Evolutionary conservation across 1,140 invertebrate genomes (phyloP).

Genomic region (Scaptomyza hsui): DNA sequence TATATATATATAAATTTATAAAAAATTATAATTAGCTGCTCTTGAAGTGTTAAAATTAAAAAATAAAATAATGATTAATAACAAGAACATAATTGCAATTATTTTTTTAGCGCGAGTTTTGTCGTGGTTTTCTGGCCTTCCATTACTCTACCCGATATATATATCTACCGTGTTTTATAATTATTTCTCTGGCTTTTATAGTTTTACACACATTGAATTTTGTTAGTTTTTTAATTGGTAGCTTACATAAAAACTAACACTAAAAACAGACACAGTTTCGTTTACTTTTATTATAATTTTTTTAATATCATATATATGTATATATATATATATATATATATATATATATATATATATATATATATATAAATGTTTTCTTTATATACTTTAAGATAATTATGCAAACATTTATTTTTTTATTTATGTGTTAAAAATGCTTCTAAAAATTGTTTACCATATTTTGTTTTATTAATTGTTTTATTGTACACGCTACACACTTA

Average conservation of each 20-base stretch:
- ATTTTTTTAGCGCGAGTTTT: conserved; percentile 40
- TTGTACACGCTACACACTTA: conserved; percentile 73
- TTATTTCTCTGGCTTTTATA: conserved; percentile 19
- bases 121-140: conserved; percentile 42
- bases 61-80: not conserved
- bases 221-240: conserved; percentile 48
- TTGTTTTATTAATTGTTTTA: conserved; percentile 54
- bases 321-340: conserved; percentile 40
- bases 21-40: conserved; percentile 1
- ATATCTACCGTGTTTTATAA: conserved; percentile 6
- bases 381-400: conserved; percentile 41
- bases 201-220: conserved; percentile 52
- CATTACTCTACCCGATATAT: conserved; percentile 18
- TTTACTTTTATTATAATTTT: conserved; percentile 42
- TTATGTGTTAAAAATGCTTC: conserved; percentile 78
- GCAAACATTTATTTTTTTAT: conserved; percentile 53
- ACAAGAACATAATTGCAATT: conserved; percentile 4
- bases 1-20: not conserved
- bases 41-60: not conserved
- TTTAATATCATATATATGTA: conserved; percentile 31
- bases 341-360: conserved; percentile 36
- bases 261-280: conserved; percentile 77
- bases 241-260: conserved; percentile 71
- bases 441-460: conserved; percentile 77
- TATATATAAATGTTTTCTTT: conserved; percentile 12